Evolutionary conservation across 2,888 invertebrate genomes (phyloP).

Genomic region (Drosophila bunnanda): DNA sequence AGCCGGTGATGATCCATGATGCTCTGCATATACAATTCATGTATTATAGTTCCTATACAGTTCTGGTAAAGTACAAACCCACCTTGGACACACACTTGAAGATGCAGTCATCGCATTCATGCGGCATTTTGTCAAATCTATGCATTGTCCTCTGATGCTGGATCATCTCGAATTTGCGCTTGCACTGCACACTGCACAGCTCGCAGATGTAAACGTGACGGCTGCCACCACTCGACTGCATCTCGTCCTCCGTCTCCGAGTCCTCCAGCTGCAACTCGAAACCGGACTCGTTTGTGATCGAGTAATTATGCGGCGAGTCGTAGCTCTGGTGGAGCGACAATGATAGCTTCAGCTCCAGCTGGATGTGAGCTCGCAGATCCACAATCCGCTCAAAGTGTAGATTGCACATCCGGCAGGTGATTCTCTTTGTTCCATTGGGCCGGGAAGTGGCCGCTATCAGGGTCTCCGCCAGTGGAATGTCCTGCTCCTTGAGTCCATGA

Average conservation of each 20-base stretch:
- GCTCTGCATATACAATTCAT: slow-evolving; percentile 68
- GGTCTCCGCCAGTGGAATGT: slow-evolving; percentile 74
- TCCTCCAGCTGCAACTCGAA: slow-evolving; percentile 83
- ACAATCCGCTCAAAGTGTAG: slow-evolving; percentile 68
- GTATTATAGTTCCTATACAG: no score
- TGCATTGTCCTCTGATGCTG: slow-evolving; percentile 82
- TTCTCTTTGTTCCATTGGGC: slow-evolving; percentile 78
- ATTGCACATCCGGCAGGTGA: slow-evolving; percentile 79
- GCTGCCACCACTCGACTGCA: slow-evolving; percentile 12
- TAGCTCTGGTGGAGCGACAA: slow-evolving; percentile 62
- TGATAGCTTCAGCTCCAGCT: slow-evolving; percentile 63
- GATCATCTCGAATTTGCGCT: slow-evolving; percentile 81
- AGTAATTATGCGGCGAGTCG: slow-evolving; percentile 76
- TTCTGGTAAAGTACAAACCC: background rate
- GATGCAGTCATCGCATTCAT: slow-evolving; percentile 86
- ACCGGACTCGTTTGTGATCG: slow-evolving; percentile 82
- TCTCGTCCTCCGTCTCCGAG: slow-evolving; percentile 84
- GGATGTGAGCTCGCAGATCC: slow-evolving; percentile 74
- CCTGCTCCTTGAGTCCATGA: slow-evolving; percentile 70
- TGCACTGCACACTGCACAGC: slow-evolving; percentile 77
- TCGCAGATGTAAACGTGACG: slow-evolving; percentile 73
- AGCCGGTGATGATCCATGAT: slow-evolving; percentile 86
- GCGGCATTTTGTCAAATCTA: slow-evolving; percentile 85
- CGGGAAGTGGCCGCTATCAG: slow-evolving; percentile 71
- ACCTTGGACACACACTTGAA: slow-evolving; percentile 86